Conservation (phyloP, 2,797 vertebrate genomes). For the Pangasius macronema region DNA sequence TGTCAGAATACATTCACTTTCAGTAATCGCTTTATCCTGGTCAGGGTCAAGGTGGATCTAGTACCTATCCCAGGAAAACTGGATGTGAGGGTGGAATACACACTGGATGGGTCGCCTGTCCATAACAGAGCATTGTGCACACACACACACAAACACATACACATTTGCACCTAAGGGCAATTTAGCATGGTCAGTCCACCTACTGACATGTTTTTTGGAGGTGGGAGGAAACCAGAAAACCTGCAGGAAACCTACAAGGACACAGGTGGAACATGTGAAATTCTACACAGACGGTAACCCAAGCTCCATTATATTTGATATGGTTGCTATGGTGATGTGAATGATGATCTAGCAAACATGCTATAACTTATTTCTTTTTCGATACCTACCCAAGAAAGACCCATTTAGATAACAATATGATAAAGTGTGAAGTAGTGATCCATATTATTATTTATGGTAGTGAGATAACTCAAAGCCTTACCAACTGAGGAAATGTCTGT, state of each 20-base stretch:
- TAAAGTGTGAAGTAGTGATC: not conserved
- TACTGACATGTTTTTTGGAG: not conserved
- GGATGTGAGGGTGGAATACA: not conserved
- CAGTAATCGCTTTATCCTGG: not conserved
- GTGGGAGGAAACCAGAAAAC: not conserved
- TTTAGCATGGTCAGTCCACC: not conserved
- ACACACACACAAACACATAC: not conserved
- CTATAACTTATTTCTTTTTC: not conserved
- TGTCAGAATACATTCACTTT: not conserved
- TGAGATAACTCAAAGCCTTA: conserved; percentile 67
- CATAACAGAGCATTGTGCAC: not conserved
- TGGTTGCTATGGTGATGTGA: not conserved
- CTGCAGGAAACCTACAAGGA: not conserved
- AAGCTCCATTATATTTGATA: not conserved
- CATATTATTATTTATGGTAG: not conserved
- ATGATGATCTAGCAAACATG: not conserved
- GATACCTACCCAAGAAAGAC: not conserved
- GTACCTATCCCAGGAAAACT: not conserved
- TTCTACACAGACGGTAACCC: not conserved
- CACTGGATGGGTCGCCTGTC: not conserved
- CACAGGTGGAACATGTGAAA: not conserved
- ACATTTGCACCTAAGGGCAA: not conserved
- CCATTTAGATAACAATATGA: not conserved
- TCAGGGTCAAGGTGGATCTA: not conserved
- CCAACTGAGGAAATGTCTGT: conserved; percentile 91